Evolutionary conservation across 2,113 vertebrate species (phyloP).

Genomic region (Motacilla alba): DNA sequence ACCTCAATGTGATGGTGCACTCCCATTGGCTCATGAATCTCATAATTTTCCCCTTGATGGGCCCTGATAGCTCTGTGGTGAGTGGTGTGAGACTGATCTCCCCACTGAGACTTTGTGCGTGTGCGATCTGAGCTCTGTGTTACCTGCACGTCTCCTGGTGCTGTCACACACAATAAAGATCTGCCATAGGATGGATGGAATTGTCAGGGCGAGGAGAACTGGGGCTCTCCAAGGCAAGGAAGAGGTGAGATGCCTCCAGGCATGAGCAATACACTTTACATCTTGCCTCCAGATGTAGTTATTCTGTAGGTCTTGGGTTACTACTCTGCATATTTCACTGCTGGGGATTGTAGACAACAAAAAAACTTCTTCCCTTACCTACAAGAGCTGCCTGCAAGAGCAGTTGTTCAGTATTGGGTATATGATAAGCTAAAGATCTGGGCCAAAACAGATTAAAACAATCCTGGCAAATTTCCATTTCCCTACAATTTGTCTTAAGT

Average conservation of each 20-base stretch:
- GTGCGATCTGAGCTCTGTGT: rapidly evolving
- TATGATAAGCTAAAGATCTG: background rate
- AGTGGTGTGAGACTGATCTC: background rate
- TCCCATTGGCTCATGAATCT: background rate
- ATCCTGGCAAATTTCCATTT: background rate
- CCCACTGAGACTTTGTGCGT: rapidly evolving
- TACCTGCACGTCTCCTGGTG: rapidly evolving
- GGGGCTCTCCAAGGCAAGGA: background rate
- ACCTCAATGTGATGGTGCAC: rapidly evolving
- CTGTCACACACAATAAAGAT: rapidly evolving
- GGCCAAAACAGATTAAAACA: background rate
- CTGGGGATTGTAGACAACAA: background rate
- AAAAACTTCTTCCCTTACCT: background rate
- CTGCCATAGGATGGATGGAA: background rate
- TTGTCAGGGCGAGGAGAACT: rapidly evolving
- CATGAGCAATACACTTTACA: background rate
- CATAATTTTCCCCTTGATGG: background rate
- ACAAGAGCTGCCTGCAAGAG: background rate
- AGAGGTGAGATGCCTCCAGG: background rate
- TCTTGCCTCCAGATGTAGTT: background rate
- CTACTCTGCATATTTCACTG: background rate
- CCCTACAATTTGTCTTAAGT: background rate
- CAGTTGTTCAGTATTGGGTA: background rate
- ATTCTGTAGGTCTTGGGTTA: background rate
- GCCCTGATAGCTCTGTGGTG: background rate